These are phyloP conservation scores for Sinhomidia bicolor DNA, from an alignment of 2,888 invertebrate genomes.

Conservation along the genomic window DNA sequence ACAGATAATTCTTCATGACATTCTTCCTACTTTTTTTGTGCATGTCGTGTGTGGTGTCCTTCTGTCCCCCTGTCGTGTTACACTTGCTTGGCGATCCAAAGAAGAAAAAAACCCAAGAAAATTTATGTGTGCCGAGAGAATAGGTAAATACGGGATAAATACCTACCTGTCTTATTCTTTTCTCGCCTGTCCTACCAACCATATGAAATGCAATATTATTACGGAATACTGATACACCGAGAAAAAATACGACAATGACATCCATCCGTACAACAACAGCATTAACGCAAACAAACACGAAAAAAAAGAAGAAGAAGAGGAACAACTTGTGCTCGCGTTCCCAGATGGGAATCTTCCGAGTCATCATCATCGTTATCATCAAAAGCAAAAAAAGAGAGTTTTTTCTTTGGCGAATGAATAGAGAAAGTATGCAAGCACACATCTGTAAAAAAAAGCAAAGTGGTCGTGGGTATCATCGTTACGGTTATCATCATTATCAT, in stretches of 20 bases:
- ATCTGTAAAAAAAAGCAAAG: not conserved
- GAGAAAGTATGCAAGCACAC: not conserved
- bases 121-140: slow-evolving; percentile 22
- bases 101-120: not conserved
- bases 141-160: not conserved
- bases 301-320: slow-evolving; percentile 8
- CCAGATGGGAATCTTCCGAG: slow-evolving; percentile 55
- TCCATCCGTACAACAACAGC: not conserved
- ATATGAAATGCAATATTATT: not conserved
- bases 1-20: slow-evolving; percentile 70
- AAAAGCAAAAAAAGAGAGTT: slow-evolving; percentile 31
- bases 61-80: slow-evolving; percentile 43
- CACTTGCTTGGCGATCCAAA: slow-evolving; percentile 56
- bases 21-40: slow-evolving; percentile 31
- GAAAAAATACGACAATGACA: not conserved
- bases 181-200: too few relatives aligned
- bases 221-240: not conserved
- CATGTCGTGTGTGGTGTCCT: not conserved
- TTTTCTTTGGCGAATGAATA: not conserved
- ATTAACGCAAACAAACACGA: not conserved
- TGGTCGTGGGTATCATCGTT: not conserved
- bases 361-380: slow-evolving; percentile 14
- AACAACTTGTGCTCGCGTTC: slow-evolving; percentile 42
- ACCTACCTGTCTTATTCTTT: not conserved
- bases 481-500: not conserved